Base-by-base conservation (phyloP, 2,888 invertebrate genomes). In the Rhimphoctona megacephalus region DNA sequence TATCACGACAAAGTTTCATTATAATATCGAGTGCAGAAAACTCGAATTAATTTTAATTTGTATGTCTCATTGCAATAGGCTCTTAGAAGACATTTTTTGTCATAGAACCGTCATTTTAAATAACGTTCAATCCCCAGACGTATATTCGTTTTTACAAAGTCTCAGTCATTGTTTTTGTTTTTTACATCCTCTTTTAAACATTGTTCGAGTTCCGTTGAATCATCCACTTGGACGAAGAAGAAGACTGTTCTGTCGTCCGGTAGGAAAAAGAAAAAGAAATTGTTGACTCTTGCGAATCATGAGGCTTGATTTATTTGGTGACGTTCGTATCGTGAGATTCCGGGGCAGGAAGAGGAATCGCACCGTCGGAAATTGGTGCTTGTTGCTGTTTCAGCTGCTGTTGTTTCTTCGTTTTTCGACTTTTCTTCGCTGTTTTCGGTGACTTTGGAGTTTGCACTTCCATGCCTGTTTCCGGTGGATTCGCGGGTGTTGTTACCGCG, bases 311-410 rank as follows among this genome's bases (percentile, higher is more conserved):
- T 81, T 89, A 89, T 39, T 87, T 87, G 8, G 81, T 74, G 30
- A 70, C 61, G 22, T 83, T 70, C 3, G 33, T 85, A 81, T 85
- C 49, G 43, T 89, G 88, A 67, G 86, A 52, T 30, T 91, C 90
- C 17, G 94, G 93, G 5, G 92, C 90, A 69, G 94, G 94, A 80
- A 94, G 88, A 76, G 94, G 94, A 89, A 94, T 94, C 64, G 94
- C 90, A 77, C 91, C 90, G 8, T 92, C 92, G 33, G 92, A 93
- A 3, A 93, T 87, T 5, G 94, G 92, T 9, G 87, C 86, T 9
- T 89, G 86, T 54, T 85, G 67, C 64, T 83, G 80, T n/a, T 67
- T 25, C 9, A 89, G 85, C 70, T 87, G 74, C 57, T 84, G 78
- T 49, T 92, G 91, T 69, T 93, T 92, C 81, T 92, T 93, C 74